Evolutionary conservation across 2,797 vertebrate genomes (phyloP), one percentile per base, ranked within the genome.

Genomic region (Acomys russatus): DNA sequence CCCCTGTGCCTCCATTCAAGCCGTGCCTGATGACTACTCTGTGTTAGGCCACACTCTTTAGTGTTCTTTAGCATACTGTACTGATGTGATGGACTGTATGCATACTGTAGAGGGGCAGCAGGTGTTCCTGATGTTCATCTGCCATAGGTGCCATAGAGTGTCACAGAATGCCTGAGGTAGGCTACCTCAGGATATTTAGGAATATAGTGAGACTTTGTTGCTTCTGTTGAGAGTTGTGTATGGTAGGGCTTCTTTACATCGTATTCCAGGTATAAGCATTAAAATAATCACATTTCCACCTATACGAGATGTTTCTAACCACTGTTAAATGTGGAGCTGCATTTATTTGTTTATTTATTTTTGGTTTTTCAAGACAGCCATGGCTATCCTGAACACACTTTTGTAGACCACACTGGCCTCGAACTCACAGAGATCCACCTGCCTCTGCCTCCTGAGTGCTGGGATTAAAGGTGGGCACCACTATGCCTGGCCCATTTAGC

Each of bases 251-350:
- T 63, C 61, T 33, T 92, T 74, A 88, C 84, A 11, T 92, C n/a
- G 25, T 0, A 76, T 79, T 76, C 49, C 4, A 11, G 18, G 54
- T 56, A 74, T 84, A 91, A 92, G 66, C 38, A 59, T 91, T 70
- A 28, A 8, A 94, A 73, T 78, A 70, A 88, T 76, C 25, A 61
- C 12, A 9, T n/a, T 54, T 84, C 74, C 23, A n/a, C n/a, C 9
- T 10, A 0, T 91, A 44, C 22, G 91, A 59, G 92, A 49, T 95
- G 44, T 96, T 86, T 64, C 54, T 23, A 68, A 18, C 61, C 78
- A n/a, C 15, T 3, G 84, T 92, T 85, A 85, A 92, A 92, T 86
- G 68, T 93, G n/a, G 28, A 95, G 83, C 2, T 22, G n/a, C 56
- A 17, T 59, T 14, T 17, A 59, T 44, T 44, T 44, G 44, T 44